phyloP scores from a whole-genome alignment of 2,797 vertebrate species.

The Cossypha heuglini region DNA sequence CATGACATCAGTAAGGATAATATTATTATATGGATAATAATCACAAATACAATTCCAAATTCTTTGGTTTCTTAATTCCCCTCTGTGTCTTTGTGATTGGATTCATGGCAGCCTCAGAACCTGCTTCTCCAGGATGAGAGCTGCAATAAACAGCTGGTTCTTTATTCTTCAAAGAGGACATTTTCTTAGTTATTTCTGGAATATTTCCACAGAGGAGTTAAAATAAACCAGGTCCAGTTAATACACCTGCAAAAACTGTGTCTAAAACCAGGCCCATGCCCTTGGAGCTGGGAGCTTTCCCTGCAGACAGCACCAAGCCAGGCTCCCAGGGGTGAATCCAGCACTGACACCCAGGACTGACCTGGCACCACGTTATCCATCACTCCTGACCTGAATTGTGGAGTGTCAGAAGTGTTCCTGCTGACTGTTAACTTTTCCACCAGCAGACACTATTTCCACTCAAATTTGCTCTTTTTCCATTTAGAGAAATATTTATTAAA shows the following conservation, averaged over 20 bases:
- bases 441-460: neutral
- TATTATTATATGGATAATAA: neutral
- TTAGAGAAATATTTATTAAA: constrained; percentile 3
- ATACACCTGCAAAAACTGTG: neutral
- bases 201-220: neutral
- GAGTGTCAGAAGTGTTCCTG: neutral
- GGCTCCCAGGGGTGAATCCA: neutral
- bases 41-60: neutral
- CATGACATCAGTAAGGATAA: neutral
- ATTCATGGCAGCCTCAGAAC: neutral
- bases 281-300: neutral
- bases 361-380: neutral
- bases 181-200: neutral
- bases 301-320: neutral
- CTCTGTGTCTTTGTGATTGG: neutral
- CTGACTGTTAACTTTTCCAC: constrained; percentile 4
- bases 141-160: neutral
- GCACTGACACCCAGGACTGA: neutral
- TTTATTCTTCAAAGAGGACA: neutral
- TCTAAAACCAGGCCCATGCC: neutral
- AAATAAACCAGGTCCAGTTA: neutral
- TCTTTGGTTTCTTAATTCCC: neutral
- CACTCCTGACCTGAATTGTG: neutral
- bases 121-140: neutral
- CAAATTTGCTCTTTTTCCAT: constrained; percentile 35